Percentiles rank a stretch among this genome's conserved stretches.
Conservation (phyloP, 1,140 invertebrate species). For the Tribolium castaneum region DNA sequence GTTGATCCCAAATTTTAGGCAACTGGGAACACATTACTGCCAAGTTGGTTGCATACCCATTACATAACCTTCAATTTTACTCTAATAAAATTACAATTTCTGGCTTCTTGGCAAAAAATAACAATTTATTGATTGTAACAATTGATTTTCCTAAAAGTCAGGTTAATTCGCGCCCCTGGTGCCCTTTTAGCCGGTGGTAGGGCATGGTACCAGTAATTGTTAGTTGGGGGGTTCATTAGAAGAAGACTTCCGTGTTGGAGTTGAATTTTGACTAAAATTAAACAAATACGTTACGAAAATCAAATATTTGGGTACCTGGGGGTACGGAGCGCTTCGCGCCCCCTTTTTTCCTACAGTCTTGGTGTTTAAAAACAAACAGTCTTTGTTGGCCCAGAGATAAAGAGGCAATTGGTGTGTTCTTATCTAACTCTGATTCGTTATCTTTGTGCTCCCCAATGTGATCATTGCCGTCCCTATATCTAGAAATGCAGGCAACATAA, state of each 20-base stretch:
- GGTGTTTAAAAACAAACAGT: slow-evolving; percentile 76
- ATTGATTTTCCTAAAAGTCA: slow-evolving; percentile 73
- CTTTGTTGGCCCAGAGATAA: slow-evolving; percentile 75
- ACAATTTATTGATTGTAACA: not conserved
- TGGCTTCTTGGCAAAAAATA: not conserved
- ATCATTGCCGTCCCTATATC: slow-evolving; percentile 77
- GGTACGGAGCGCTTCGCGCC: slow-evolving; percentile 63
- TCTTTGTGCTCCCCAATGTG: slow-evolving; percentile 81
- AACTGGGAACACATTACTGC: too few species aligned
- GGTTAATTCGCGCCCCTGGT: slow-evolving; percentile 71
- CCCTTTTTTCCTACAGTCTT: slow-evolving; percentile 67
- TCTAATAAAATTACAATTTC: not conserved
- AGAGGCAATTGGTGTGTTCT: slow-evolving; percentile 73
- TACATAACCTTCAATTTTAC: not conserved
- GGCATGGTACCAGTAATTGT: slow-evolving; percentile 78
- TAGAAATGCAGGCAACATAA: too few species aligned
- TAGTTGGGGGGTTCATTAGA: slow-evolving; percentile 80
- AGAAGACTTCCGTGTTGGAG: slow-evolving; percentile 75
- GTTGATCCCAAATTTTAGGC: too few species aligned
- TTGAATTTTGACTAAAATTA: slow-evolving; percentile 69
- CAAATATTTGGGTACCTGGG: slow-evolving; percentile 57
- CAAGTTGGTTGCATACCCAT: too few species aligned
- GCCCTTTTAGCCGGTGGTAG: slow-evolving; percentile 72
- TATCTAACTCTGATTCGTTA: slow-evolving; percentile 76
- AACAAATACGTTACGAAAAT: not conserved